These are phyloP conservation scores for Muntiacus reevesi DNA, from an alignment of 2,113 vertebrate genomes.

Conservation along the genomic window DNA sequence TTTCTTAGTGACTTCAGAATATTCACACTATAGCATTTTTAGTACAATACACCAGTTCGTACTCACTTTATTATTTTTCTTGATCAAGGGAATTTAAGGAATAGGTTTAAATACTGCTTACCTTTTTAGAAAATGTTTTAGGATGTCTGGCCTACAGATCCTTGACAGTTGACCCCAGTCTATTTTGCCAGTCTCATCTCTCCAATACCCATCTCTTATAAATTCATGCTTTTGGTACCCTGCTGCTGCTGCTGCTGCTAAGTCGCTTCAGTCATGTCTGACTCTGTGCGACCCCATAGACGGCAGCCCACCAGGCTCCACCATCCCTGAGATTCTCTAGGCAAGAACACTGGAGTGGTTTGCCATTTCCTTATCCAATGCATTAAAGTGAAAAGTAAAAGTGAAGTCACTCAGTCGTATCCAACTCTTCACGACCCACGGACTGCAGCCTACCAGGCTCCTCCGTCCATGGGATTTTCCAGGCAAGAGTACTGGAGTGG, in stretches of 20 bases:
- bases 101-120: background rate
- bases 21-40: background rate
- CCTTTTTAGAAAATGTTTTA: background rate
- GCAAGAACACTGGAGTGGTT: background rate
- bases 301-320: background rate
- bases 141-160: background rate
- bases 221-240: background rate
- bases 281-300: background rate
- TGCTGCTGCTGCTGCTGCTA: background rate
- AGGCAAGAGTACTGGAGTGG: background rate
- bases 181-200: background rate
- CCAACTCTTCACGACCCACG: background rate
- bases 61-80: conserved; percentile 22
- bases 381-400: background rate
- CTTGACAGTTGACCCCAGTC: background rate
- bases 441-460: background rate
- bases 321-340: background rate
- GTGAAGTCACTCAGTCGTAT: background rate
- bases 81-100: background rate
- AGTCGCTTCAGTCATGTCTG: accelerated
- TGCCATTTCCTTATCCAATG: background rate
- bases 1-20: conserved; percentile 26
- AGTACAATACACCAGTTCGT: background rate
- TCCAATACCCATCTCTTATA: background rate
- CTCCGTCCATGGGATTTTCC: background rate